Conservation (phyloP, 2,797 vertebrate species). For the Pseudomugil tenellus region DNA sequence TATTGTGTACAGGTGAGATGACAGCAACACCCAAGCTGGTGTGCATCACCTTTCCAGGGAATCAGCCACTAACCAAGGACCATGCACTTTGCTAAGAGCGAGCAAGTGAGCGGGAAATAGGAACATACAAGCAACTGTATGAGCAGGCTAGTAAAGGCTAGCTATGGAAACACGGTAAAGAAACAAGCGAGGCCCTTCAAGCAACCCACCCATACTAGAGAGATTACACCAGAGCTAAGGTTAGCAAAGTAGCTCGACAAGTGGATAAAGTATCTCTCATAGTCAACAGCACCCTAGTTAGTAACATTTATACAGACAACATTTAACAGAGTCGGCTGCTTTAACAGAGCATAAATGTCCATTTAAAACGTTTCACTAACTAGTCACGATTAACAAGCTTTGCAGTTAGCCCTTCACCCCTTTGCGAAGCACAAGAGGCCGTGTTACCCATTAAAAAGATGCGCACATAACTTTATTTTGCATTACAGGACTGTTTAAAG, state of each 20-base stretch:
- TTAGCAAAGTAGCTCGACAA: background rate
- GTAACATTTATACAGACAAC: background rate
- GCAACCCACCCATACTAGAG: background rate
- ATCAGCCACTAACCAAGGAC: slow-evolving; percentile 30
- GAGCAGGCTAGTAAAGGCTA: slow-evolving; percentile 54
- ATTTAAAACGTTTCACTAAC: background rate
- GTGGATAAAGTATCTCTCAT: background rate
- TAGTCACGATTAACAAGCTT: background rate
- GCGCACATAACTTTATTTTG: background rate
- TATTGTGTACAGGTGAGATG: background rate
- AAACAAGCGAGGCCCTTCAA: slow-evolving; percentile 46
- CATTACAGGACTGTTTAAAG: no score
- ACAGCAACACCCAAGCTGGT: background rate
- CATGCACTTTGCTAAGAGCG: slow-evolving; percentile 49
- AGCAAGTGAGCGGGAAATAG: slow-evolving; percentile 80
- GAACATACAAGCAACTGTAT: slow-evolving; percentile 59
- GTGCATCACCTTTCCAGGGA: slow-evolving; percentile 17
- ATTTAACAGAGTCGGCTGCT: background rate
- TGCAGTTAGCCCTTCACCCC: slow-evolving; percentile 11
- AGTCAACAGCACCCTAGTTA: background rate
- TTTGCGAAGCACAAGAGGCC: background rate
- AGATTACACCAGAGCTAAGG: background rate
- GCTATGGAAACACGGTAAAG: slow-evolving; percentile 20
- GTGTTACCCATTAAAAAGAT: no score
- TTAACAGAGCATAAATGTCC: fast-evolving